Base-by-base conservation (phyloP, 2,797 vertebrate genomes). In the Paedocypris micromegethes region DNA sequence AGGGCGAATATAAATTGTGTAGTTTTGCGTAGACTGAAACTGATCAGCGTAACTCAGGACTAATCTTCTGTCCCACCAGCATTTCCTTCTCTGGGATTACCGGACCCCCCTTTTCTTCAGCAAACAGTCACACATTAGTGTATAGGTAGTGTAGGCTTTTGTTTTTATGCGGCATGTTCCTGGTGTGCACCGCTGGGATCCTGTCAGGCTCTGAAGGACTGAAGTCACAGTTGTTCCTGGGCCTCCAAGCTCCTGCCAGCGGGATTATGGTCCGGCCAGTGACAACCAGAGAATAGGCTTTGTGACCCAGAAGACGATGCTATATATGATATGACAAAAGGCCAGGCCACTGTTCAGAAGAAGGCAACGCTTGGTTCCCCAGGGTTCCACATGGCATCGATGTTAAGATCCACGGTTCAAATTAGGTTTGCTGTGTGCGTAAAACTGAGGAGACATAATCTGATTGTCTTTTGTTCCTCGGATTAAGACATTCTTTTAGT, bases 251-350 rank as follows among this genome's bases (percentile, higher is more conserved):
- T 59, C 69, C 72, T 84, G 83, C 79, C 86, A 88, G 84, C 82
- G 72, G 84, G 86, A 83, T 78, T 78, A 23, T 45, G 67, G 78
- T 81, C 84, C 83, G 70, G 67, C 77, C 77, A 72, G 67, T 86
- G 83, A 88, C 84, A 88, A 84, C 77, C 80, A 82, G 78, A 86
- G 85, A 88, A 87, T 83, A 77, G 82, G 85, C 76, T 80, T 82
- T 77, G 77, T 87, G 85, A 88, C 84, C 85, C 85, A 87, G 81
- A 88, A 86, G 79, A 77, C 79, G 66, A 78, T 81, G 82, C 80
- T 80, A 76, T 79, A 86, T 83, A 75, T 79, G 85, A 79, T 75
- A 80, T 78, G 80, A 88, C 84, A 83, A 79, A 81, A 81, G 82
- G 49, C 60, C 57, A 62, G 64, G 46, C 73, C 57, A 63, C 45